Evolutionary conservation across 2,797 vertebrate species (phyloP).

Genomic region (Phoeniculus purpureus): DNA sequence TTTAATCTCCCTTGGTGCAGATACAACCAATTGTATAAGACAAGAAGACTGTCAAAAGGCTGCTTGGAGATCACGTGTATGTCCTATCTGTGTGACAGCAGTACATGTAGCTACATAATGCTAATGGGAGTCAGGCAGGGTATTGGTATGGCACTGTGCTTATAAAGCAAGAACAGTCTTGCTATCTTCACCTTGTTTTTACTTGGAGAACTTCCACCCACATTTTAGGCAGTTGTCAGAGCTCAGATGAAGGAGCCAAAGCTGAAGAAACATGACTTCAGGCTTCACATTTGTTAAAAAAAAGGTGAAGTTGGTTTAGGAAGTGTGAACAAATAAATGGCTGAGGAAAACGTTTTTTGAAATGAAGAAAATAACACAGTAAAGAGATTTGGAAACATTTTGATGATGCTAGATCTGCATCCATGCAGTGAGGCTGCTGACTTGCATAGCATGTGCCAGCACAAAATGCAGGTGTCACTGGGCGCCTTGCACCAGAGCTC

Average conservation of each 20-base stretch:
- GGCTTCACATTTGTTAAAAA: neutral
- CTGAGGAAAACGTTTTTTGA: neutral
- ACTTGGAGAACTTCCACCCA: neutral
- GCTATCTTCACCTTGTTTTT: neutral
- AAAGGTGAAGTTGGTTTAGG: neutral
- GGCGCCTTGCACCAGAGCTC: neutral
- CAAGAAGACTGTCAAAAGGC: neutral
- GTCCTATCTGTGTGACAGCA: neutral
- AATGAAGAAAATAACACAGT: neutral
- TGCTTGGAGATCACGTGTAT: neutral
- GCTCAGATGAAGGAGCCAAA: neutral
- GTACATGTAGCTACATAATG: rapidly evolving
- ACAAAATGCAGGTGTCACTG: neutral
- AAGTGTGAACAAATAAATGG: neutral
- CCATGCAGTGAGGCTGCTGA: neutral
- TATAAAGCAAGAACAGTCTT: neutral
- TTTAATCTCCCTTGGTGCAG: neutral
- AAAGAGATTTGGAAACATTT: neutral
- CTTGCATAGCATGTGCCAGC: neutral
- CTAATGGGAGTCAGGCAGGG: neutral
- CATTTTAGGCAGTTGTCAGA: neutral
- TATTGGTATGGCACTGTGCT: neutral
- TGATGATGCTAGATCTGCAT: neutral
- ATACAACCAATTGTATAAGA: neutral
- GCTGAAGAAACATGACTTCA: neutral